Evolutionary conservation across 2,797 vertebrate species (phyloP), one percentile per base, ranked within the genome.

Genomic region (Oreonectes daqikongensis): DNA sequence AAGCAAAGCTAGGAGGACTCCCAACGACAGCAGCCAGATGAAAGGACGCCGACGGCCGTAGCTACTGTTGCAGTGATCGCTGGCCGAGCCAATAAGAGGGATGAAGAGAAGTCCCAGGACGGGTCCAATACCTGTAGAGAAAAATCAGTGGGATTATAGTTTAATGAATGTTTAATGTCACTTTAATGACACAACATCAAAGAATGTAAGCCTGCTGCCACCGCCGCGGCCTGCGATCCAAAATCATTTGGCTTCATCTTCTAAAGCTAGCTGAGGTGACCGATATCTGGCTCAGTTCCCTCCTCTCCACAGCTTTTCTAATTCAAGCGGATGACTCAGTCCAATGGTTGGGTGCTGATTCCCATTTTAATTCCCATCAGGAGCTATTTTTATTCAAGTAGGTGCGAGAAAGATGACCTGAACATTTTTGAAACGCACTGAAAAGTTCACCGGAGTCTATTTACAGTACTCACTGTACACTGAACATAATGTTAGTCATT

Each of bases 71-170:
- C 93, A 94, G 46, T 88, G 91, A 86, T 94, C 93, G 79, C 93
- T 94, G 82, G 93, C 93, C 7, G 93, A 93, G 83, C 93, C 93
- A n/a, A 94, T 93, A 67, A 94, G 84, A 61, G 93, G 93, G 83
- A 92, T 93, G 83, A 94, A 93, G 52, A 94, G 82, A 5, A 94
- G 92, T 17, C 93, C 92, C 0, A 94, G 87, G 35, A 94, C 93
- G 0, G 93, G 93, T 26, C 93, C 93, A 2, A 94, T 93, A 82
- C 93, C 93, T 94, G 84, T 44, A 40, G 70, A 14, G 26, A 72
- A 35, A 3, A 7, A 46, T 18, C 9, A 63, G 2, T 38, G 18
- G 20, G 2, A 12, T 10, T 26, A 75, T 11, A n/a, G 67, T 20
- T 80, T 24, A 64, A 71, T 20, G 32, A 3, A 14, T 57, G 0